Evolutionary conservation across 2,113 vertebrate species (phyloP).

Genomic region (Syngnathoides biaculeatus): DNA sequence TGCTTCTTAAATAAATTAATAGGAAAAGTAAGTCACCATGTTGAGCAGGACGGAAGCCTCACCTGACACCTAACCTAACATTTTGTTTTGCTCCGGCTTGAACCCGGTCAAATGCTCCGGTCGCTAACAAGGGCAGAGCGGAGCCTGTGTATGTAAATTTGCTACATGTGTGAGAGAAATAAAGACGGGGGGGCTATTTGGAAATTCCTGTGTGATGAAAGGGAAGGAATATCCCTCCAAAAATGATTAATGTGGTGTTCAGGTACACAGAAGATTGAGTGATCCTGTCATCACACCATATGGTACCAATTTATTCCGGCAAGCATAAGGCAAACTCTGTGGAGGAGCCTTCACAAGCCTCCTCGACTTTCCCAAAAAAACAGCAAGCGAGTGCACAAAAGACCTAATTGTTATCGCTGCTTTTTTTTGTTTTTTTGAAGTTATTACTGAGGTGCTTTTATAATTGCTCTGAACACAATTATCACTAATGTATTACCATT

Average conservation of each 20-base stretch:
- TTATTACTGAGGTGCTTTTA: conserved; percentile 5
- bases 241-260: conserved; percentile 80
- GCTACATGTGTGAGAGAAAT: conserved; percentile 71
- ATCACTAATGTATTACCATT: conserved; percentile 13
- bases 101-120: conserved; percentile 64
- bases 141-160: conserved; percentile 69
- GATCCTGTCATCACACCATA: conserved; percentile 79
- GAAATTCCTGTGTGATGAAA: conserved; percentile 78
- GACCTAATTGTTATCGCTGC: conserved; percentile 22
- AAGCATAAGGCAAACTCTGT: conserved; percentile 72
- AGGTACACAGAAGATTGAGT: conserved; percentile 80
- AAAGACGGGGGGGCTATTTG: conserved; percentile 65
- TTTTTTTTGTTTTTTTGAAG: conserved; percentile 26
- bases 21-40: conserved; percentile 51
- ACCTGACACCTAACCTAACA: conserved; percentile 64
- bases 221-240: conserved; percentile 70
- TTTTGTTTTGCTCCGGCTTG: conserved; percentile 63
- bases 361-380: conserved; percentile 37
- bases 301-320: conserved; percentile 79
- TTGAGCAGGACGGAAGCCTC: conserved; percentile 59
- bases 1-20: conserved; percentile 20
- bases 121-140: conserved; percentile 66
- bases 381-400: conserved; percentile 4
- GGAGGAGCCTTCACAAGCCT: conserved; percentile 62
- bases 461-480: conserved; percentile 17